Evolutionary conservation across 2,113 vertebrate species (phyloP).

Genomic region (Psammodynastes pulverulentus): DNA sequence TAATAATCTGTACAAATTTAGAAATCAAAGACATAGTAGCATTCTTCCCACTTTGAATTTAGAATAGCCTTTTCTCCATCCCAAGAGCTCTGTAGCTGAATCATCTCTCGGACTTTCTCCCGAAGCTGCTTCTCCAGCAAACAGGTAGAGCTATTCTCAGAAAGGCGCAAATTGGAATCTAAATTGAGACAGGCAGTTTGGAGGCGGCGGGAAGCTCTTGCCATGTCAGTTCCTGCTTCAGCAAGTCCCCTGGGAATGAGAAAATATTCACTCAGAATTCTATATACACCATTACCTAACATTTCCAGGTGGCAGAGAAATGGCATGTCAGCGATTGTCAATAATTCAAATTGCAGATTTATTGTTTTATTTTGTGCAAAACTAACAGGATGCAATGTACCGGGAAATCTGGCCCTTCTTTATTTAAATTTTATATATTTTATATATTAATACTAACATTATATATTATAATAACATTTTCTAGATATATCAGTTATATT

Average conservation of each 20-base stretch:
- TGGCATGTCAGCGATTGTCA: not conserved
- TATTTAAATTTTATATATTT: not conserved
- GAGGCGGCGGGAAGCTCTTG: slow-evolving; percentile 60
- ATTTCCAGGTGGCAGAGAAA: not conserved
- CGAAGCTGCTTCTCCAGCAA: slow-evolving; percentile 68
- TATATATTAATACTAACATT: not conserved
- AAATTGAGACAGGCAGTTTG: slow-evolving; percentile 72
- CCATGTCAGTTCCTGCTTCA: slow-evolving; percentile 71
- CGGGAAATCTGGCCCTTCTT: not conserved
- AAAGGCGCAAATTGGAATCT: slow-evolving; percentile 56
- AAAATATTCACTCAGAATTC: not conserved
- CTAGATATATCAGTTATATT: not conserved
- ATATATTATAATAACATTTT: not conserved
- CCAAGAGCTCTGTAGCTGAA: slow-evolving; percentile 75
- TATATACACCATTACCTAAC: not conserved
- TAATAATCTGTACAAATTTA: not conserved
- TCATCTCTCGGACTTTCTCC: slow-evolving; percentile 73
- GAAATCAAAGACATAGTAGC: not conserved
- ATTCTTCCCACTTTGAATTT: slow-evolving; percentile 73
- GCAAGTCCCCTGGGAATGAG: slow-evolving; percentile 69
- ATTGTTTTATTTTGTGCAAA: not conserved
- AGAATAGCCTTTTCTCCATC: slow-evolving; percentile 77
- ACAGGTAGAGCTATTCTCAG: slow-evolving; percentile 46
- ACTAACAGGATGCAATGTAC: not conserved
- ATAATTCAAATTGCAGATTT: not conserved